A percentile compares a stretch with the other conserved stretches of the same genome.
phyloP scores from a whole-genome alignment of 2,113 vertebrate genomes.

The Erythrolamprus reginae region DNA sequence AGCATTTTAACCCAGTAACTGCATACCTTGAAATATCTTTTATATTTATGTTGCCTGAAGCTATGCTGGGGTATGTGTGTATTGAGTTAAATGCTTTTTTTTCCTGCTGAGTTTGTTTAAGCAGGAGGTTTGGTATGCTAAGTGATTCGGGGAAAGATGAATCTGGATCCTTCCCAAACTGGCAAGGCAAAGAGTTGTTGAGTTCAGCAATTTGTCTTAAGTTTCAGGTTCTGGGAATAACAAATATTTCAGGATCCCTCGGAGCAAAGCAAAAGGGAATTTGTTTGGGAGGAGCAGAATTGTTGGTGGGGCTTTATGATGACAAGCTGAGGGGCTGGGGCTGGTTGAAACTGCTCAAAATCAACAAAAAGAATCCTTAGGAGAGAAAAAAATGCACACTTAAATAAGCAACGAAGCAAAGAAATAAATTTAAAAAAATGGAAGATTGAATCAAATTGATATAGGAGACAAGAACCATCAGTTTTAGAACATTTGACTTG shows the following conservation, averaged over 20 bases:
- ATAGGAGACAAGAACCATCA: not conserved
- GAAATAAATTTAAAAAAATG: not conserved
- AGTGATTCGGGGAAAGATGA: slow-evolving; percentile 12
- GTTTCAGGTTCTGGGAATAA: slow-evolving; percentile 53
- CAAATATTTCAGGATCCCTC: slow-evolving; percentile 49
- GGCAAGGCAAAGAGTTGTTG: slow-evolving; percentile 31
- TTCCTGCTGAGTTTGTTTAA: slow-evolving; percentile 40
- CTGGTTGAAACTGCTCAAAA: not conserved
- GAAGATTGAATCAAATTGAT: not conserved
- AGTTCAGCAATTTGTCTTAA: slow-evolving; percentile 57
- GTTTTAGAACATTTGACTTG: not conserved
- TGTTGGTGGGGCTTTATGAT: slow-evolving; percentile 47
- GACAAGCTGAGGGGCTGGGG: not conserved
- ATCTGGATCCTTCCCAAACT: slow-evolving; percentile 52
- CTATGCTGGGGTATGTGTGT: slow-evolving; percentile 16
- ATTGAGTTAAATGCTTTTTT: slow-evolving; percentile 31
- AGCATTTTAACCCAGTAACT: not conserved
- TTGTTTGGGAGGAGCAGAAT: slow-evolving; percentile 49
- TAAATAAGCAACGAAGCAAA: not conserved
- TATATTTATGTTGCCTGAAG: slow-evolving; percentile 43
- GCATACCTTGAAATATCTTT: not conserved
- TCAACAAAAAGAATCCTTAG: not conserved
- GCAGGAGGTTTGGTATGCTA: slow-evolving; percentile 31
- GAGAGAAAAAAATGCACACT: not conserved
- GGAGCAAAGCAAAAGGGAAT: slow-evolving; percentile 41